phyloP scores from a whole-genome alignment of 2,888 invertebrate genomes.

The Hylaea fasciaria region DNA sequence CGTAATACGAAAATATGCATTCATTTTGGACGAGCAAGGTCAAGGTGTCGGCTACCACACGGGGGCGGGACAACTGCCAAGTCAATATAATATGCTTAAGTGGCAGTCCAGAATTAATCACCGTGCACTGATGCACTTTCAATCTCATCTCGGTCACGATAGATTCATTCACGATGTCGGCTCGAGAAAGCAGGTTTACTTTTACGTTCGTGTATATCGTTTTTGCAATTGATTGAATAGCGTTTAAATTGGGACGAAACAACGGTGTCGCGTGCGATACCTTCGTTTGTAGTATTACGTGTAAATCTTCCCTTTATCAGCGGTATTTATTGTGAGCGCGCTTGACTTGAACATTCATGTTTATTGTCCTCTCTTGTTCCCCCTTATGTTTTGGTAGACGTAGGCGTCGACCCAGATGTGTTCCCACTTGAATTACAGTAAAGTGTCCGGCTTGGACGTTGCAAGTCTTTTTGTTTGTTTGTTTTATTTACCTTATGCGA shows the following conservation, averaged over 20 bases:
- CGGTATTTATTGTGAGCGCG: constrained; percentile 77
- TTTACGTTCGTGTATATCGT: constrained; percentile 35
- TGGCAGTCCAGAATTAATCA: constrained; percentile 75
- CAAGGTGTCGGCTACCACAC: constrained; percentile 62
- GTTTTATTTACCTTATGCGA: constrained; percentile 57
- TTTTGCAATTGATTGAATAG: constrained; percentile 56
- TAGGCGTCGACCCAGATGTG: constrained; percentile 76
- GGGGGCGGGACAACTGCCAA: constrained; percentile 67
- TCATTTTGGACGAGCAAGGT: constrained; percentile 68
- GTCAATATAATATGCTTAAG: constrained; percentile 71
- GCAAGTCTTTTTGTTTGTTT: constrained; percentile 61
- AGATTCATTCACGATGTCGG: constrained; percentile 61
- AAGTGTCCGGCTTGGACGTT: constrained; percentile 54
- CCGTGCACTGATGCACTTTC: constrained; percentile 77
- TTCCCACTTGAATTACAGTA: constrained; percentile 65
- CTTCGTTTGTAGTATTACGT: constrained; percentile 61
- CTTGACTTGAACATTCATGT: constrained; percentile 73
- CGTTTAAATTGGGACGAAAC: constrained; percentile 55
- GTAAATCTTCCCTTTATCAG: constrained; percentile 76
- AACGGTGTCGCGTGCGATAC: constrained; percentile 68
- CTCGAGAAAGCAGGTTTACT: constrained; percentile 22
- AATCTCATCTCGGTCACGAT: constrained; percentile 67
- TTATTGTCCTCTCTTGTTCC: constrained; percentile 63
- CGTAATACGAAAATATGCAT: constrained; percentile 67
- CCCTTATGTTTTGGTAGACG: constrained; percentile 71